Percentiles rank a stretch among this genome's conserved stretches.
Evolutionary conservation across 2,113 vertebrate species (phyloP).

Genomic region (Psittacus erithacus): DNA sequence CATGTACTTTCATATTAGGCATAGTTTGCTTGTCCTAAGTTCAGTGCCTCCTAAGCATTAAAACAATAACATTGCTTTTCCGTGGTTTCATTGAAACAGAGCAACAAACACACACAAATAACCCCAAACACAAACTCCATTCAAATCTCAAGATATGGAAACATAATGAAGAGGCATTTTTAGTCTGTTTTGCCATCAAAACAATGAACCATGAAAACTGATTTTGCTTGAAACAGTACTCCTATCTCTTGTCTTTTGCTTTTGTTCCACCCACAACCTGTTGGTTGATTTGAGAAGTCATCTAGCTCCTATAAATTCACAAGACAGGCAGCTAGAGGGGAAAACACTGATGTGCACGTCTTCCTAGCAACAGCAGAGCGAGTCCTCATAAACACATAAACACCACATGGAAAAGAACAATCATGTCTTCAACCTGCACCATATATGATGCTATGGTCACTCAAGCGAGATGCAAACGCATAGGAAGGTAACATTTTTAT

Average conservation of each 20-base stretch:
- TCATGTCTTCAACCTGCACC: background rate
- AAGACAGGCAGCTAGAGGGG: background rate
- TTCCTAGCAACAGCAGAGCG: background rate
- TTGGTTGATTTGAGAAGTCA: background rate
- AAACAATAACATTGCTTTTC: background rate
- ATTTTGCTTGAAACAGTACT: background rate
- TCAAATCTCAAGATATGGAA: background rate
- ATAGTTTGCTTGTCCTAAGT: background rate
- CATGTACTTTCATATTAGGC: background rate
- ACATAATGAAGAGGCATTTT: background rate
- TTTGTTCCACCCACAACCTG: background rate
- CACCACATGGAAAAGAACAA: background rate
- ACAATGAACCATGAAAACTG: background rate
- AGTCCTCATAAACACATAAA: background rate
- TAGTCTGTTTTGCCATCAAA: background rate
- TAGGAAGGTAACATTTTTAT: background rate
- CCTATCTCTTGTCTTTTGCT: background rate
- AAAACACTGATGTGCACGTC: background rate
- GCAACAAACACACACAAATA: background rate
- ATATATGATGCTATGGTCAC: background rate
- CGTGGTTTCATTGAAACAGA: background rate
- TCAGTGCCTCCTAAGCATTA: background rate
- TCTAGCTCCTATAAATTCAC: background rate
- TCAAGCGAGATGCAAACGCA: background rate
- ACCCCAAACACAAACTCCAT: background rate